phyloP scores from a whole-genome alignment of 37 sponge, comb jelly and placozoan species.

The Mnemiopsis leidyi region DNA sequence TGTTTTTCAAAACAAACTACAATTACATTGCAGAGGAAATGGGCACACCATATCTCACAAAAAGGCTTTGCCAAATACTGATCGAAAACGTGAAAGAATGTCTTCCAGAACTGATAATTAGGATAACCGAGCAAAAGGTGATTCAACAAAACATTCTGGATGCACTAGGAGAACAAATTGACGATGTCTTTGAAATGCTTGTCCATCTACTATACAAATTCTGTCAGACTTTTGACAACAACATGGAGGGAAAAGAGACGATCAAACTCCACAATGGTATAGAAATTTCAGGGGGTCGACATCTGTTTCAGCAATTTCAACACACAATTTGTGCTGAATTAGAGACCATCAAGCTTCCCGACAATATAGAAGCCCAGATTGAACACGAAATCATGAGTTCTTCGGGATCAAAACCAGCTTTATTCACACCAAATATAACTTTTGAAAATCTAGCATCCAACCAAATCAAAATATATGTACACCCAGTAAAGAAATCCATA shows the following conservation, averaged over 20 bases:
- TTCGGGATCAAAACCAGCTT: not conserved
- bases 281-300: conserved; percentile 2
- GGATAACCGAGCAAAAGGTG: conserved; percentile 49
- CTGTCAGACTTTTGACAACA: not conserved
- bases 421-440: conserved; percentile 11
- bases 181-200: not conserved
- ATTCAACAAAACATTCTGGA: not conserved
- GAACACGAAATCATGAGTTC: conserved; percentile 4
- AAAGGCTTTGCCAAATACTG: conserved; percentile 83
- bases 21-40: conserved; percentile 77
- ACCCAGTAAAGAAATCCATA: not conserved
- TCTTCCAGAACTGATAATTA: not conserved
- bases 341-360: not conserved
- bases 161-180: not conserved
- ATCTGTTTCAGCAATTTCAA: not conserved
- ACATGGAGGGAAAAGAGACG: not conserved
- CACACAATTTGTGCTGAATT: not conserved
- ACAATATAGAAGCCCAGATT: not conserved
- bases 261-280: not conserved
- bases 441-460: not conserved
- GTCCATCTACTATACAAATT: not conserved
- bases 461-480: not conserved
- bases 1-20: conserved; percentile 81
- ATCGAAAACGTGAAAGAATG: conserved; percentile 23
- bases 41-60: conserved; percentile 83